Conservation (phyloP, 1,140 invertebrate genomes). For the Meloidogyne exigua region DNA sequence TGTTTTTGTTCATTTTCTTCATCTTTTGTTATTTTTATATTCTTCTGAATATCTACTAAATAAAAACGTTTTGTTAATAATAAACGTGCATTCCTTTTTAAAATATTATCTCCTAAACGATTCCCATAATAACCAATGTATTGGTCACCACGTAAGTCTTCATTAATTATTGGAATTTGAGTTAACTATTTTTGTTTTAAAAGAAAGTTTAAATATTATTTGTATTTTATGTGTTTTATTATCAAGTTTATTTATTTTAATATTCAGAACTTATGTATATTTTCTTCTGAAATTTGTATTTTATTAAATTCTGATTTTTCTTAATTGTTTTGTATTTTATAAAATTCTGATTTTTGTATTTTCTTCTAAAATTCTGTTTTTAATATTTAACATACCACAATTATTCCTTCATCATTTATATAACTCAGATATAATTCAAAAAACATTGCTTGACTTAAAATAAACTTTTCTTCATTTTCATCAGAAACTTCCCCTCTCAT, state of each 20-base stretch:
- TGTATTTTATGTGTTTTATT: background rate
- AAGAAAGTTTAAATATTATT: too few relatives aligned
- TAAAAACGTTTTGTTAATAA: conserved; percentile 52
- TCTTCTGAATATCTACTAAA: conserved; percentile 43
- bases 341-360: too few relatives aligned
- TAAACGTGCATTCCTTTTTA: conserved; percentile 40
- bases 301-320: too few relatives aligned
- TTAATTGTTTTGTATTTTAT: too few relatives aligned
- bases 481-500: background rate
- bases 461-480: conserved; percentile 10
- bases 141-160: conserved; percentile 49
- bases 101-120: conserved; percentile 28
- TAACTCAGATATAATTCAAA: conserved; percentile 49
- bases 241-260: background rate
- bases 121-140: conserved; percentile 33
- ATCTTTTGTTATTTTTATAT: conserved; percentile 15
- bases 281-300: too few relatives aligned
- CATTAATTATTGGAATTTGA: conserved; percentile 52
- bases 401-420: conserved; percentile 16
- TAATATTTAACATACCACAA: conserved; percentile 9
- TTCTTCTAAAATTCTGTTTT: too few relatives aligned
- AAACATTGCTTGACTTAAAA: conserved; percentile 30
- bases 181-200: conserved; percentile 42
- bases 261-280: too few relatives aligned
- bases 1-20: conserved; percentile 18